Percentiles rank a stretch among this genome's conserved stretches.
These are phyloP conservation scores for Dendrocincla fuliginosa DNA, from an alignment of 2,797 vertebrate genomes.

Conservation along the genomic window DNA sequence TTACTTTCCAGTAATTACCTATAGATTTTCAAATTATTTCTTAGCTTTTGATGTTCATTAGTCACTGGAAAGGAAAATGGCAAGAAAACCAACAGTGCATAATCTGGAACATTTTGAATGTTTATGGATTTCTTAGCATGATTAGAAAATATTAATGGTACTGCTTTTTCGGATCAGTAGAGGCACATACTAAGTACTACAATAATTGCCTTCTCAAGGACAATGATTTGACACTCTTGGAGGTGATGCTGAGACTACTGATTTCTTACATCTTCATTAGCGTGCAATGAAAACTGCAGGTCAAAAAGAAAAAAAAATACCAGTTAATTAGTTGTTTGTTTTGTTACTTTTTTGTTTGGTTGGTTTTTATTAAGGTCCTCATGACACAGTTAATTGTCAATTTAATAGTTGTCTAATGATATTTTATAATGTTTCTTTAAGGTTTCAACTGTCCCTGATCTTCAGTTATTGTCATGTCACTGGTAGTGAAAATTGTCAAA, in stretches of 20 bases:
- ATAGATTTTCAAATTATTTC: conserved; percentile 42
- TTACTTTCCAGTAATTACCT: conserved; percentile 61
- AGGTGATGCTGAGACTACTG: neutral
- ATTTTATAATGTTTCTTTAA: neutral
- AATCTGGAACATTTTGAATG: conserved; percentile 48
- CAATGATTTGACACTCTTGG: neutral
- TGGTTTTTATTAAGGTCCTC: neutral
- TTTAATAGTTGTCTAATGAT: neutral
- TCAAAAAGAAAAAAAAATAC: neutral
- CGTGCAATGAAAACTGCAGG: neutral
- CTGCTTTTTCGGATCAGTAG: conserved; percentile 24
- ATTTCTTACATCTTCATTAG: conserved; percentile 4
- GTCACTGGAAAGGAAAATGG: conserved; percentile 54
- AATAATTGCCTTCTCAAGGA: conserved; percentile 2
- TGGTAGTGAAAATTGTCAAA: neutral
- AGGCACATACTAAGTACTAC: neutral
- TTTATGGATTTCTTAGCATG: conserved; percentile 56
- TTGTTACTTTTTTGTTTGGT: neutral
- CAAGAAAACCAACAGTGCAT: conserved; percentile 21
- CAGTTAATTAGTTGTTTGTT: neutral
- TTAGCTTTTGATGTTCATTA: conserved; percentile 39
- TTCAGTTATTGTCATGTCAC: neutral
- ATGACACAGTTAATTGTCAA: neutral
- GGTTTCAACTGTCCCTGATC: neutral
- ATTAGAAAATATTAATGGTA: conserved; percentile 37